Conservation (phyloP, 2,888 invertebrate species). For the Odontothrips loti region DNA sequence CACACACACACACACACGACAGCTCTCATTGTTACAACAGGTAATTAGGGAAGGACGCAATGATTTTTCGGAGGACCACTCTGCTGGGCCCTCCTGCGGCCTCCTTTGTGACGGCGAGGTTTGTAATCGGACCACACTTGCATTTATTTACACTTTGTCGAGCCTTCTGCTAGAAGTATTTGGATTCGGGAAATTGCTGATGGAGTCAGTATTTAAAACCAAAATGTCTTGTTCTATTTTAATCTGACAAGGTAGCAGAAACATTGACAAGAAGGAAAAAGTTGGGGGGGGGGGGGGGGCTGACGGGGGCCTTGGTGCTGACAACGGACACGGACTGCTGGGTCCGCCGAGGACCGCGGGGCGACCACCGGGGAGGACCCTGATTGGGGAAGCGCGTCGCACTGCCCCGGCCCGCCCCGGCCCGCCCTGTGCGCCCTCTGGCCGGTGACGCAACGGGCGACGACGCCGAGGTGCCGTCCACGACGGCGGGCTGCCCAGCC, state of each 20-base stretch:
- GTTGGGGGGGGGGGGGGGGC: not conserved
- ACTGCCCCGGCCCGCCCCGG: not conserved
- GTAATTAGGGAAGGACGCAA: not conserved
- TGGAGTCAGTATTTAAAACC: no score
- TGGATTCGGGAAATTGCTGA: no score
- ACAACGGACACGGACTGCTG: no score
- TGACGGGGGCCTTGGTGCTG: not conserved
- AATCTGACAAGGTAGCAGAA: no score
- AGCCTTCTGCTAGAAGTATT: no score
- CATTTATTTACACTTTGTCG: no score
- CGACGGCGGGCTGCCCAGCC: no score
- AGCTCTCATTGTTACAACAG: not conserved
- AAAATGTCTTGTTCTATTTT: no score
- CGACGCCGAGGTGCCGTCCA: no score
- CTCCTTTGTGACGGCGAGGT: not conserved
- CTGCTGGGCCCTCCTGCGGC: not conserved
- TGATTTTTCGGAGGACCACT: not conserved
- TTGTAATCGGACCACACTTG: no score
- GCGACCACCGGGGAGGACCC: not conserved
- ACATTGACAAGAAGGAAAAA: not conserved
- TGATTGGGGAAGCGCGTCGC: not conserved
- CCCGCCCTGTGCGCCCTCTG: not conserved
- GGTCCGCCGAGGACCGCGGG: no score
- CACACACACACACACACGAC: not conserved
- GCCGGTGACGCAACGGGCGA: not conserved